phyloP scores from a whole-genome alignment of 1,140 invertebrate species.

The Thaumatotibia leucotreta region DNA sequence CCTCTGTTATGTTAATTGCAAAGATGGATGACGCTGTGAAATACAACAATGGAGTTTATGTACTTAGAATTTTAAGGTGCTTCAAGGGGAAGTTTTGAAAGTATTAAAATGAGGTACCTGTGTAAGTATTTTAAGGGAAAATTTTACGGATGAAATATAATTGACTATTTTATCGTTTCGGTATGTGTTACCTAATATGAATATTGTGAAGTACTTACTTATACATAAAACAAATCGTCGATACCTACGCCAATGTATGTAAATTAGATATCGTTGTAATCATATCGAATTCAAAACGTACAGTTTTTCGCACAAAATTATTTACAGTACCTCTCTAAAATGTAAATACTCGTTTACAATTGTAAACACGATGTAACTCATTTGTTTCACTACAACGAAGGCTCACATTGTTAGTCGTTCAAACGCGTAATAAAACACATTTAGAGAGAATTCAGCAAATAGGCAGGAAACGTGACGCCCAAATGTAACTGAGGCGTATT shows the following conservation, averaged over 20 bases:
- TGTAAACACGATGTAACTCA: constrained; percentile 4
- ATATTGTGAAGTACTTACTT: too few relatives aligned
- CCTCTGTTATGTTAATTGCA: constrained; percentile 9
- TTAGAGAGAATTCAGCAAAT: background rate
- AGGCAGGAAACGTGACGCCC: constrained; percentile 4
- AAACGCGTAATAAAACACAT: background rate
- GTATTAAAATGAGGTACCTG: background rate
- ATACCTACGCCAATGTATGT: too few relatives aligned
- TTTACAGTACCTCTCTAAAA: background rate
- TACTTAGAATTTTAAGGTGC: background rate
- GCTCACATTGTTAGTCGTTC: constrained; percentile 8
- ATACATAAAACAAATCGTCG: too few relatives aligned
- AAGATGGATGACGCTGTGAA: background rate
- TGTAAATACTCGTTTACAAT: background rate
- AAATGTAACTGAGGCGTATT: too few relatives aligned
- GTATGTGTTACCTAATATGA: too few relatives aligned
- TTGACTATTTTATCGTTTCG: too few relatives aligned
- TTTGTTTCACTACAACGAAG: background rate
- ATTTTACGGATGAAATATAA: too few relatives aligned
- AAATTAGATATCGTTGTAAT: too few relatives aligned
- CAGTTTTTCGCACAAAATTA: background rate
- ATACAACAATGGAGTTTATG: background rate
- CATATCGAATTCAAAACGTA: background rate
- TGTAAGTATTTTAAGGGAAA: too few relatives aligned
- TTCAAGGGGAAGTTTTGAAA: background rate